Percentiles rank a stretch among this genome's conserved stretches.
Conservation (phyloP, 1,140 invertebrate genomes). For the Drosophila quadrilineata region DNA sequence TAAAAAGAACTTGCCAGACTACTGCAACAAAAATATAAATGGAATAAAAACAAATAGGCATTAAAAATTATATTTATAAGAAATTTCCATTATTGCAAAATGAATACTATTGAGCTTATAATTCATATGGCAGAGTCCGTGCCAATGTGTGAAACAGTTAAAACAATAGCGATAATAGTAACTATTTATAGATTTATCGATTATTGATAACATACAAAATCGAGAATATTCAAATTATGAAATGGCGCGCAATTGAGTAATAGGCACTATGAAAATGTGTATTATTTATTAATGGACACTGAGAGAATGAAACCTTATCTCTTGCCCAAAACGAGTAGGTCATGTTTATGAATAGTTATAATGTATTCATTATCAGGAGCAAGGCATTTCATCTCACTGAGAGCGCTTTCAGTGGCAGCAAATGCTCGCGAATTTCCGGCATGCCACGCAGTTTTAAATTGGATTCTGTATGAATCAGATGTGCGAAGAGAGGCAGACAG, state of each 20-base stretch:
- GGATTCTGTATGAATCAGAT: conserved; percentile 36
- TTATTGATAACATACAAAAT: too few relatives aligned
- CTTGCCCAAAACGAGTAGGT: conserved; percentile 56
- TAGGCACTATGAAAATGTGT: not conserved
- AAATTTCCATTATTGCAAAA: too few relatives aligned
- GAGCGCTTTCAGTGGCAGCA: conserved; percentile 1
- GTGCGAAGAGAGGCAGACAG: not conserved
- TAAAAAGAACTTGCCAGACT: too few relatives aligned
- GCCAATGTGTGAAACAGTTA: too few relatives aligned
- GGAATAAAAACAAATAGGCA: too few relatives aligned
- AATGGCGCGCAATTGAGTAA: not conserved
- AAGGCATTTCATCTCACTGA: not conserved
- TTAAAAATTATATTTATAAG: too few relatives aligned
- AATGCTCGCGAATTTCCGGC: conserved; percentile 4
- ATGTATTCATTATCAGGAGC: conserved; percentile 13
- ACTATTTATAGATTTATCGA: not conserved
- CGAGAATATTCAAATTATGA: not conserved
- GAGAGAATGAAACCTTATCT: not conserved
- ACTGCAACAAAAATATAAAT: too few relatives aligned
- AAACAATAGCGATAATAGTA: too few relatives aligned
- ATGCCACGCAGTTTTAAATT: conserved; percentile 39
- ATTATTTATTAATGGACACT: too few relatives aligned
- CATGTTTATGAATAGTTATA: conserved; percentile 32
- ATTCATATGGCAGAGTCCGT: too few relatives aligned
- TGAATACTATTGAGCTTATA: too few relatives aligned